Conservation (phyloP, 2,888 invertebrate genomes). For the Ephialtes manifestator region DNA sequence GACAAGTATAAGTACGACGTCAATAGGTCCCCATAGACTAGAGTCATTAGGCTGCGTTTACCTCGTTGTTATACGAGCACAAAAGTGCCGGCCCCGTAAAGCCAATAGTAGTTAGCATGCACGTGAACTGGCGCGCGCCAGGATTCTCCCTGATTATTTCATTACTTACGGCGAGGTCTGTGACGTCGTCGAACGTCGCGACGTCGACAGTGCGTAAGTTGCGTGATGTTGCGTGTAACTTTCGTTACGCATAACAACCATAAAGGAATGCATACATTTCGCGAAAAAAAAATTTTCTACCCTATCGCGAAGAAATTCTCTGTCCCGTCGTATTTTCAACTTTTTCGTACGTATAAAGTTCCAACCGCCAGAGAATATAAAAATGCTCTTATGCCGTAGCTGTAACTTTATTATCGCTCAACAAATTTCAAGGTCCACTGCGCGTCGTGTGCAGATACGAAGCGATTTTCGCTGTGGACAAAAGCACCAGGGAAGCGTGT, state of each 20-base stretch:
- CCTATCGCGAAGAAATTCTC: background rate
- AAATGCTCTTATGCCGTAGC: conserved; percentile 21
- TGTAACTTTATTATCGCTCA: conserved; percentile 57
- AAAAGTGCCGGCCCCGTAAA: conserved; percentile 51
- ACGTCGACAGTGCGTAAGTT: background rate
- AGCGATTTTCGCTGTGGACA: conserved; percentile 43
- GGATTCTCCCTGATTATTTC: conserved; percentile 22
- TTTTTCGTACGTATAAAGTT: conserved; percentile 16
- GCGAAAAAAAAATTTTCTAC: background rate
- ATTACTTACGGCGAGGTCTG: conserved; percentile 8
- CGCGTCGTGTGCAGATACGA: conserved; percentile 41
- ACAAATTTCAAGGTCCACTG: conserved; percentile 58
- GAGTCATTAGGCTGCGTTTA: conserved; percentile 57
- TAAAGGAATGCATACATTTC: background rate
- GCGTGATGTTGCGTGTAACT: background rate
- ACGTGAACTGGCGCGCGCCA: conserved; percentile 33
- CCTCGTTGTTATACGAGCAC: conserved; percentile 40
- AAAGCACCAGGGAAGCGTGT: conserved; percentile 38
- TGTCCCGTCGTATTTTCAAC: conserved; percentile 13
- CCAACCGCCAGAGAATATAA: conserved; percentile 21
- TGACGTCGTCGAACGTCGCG: conserved; percentile 25
- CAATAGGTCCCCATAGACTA: conserved; percentile 32
- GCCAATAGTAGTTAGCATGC: conserved; percentile 6
- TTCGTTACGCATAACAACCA: background rate
- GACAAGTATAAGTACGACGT: conserved; percentile 26